Conservation (phyloP, 2,113 vertebrate genomes). For the Mormoops blainvillei region DNA sequence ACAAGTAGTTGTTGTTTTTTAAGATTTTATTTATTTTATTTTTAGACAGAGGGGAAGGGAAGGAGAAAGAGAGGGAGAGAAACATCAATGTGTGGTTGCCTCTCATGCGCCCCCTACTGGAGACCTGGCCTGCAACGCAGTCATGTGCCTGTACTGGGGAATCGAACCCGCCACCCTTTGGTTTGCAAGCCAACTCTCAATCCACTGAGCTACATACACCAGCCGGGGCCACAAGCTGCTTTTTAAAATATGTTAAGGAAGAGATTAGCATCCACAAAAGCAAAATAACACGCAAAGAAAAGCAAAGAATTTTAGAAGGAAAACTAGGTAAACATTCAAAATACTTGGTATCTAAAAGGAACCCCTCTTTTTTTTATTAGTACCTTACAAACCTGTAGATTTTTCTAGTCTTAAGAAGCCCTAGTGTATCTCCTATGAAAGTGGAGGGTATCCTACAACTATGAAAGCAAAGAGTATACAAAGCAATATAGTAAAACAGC, state of each 20-base stretch:
- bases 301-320: conserved; percentile 9
- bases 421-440: neutral
- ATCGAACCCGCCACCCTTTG: too few species aligned
- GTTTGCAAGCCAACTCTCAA: too few species aligned
- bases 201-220: too few species aligned
- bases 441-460: neutral
- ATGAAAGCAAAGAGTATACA: neutral
- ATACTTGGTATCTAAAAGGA: neutral
- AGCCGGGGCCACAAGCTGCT: neutral
- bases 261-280: neutral
- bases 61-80: too few species aligned
- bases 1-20: too few species aligned
- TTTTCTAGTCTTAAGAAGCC: conserved; percentile 8
- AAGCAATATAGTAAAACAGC: neutral
- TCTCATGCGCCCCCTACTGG: too few species aligned
- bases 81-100: too few species aligned
- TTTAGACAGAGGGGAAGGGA: too few species aligned
- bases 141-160: too few species aligned
- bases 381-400: neutral
- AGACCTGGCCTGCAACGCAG: too few species aligned
- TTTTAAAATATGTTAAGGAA: conserved; percentile 4
- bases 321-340: neutral
- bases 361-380: neutral
- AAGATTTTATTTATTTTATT: too few species aligned
- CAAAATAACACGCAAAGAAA: neutral